Base-by-base conservation (phyloP, 2,797 vertebrate genomes). In the Epinephelus awoara region DNA sequence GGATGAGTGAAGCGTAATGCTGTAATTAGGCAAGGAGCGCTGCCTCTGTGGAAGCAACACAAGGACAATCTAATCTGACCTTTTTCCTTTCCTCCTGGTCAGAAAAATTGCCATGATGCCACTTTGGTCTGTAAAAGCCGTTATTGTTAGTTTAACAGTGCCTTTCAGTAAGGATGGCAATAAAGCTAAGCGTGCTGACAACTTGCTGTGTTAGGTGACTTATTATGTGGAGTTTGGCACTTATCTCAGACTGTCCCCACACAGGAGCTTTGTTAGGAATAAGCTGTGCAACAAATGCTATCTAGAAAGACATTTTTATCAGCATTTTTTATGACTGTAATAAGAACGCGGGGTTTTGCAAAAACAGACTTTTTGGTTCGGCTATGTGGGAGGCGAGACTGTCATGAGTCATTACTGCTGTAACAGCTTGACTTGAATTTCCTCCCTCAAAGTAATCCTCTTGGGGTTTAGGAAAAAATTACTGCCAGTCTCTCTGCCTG, bases 401-500 rank as follows among this genome's bases (percentile, higher is more conserved):
- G 86, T 85, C 92, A 86, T 91, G 89, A 93, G 82, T 92, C 92
- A 94, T 87, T 90, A 90, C 87, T 81, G 83, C 88, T 86, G 27
- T 38, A 93, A 88, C 85, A 91, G 89, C 84, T 88, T 82, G 86
- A 91, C 87, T 90, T 83, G 72, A 91, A 87, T 90, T 90, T 91
- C 89, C 85, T 91, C 80, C 86, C 82, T 85, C 74, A 88, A 85
- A 82, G 80, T 91, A 94, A 92, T 94, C 89, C 91, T 91, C 90
- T 85, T 69, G 88, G 83, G 91, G 61, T 90, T 92, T 75, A 69
- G 81, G 71, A 83, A 83, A 91, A 91, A 92, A 93, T 91, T 71
- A 82, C 92, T 87, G 61, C 89, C 90, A 90, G 91, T 86, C 85
- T 90, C 77, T 80, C 62, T 38, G 85, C 63, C 76, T 84, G 82